phyloP scores from a whole-genome alignment of 2,113 vertebrate genomes.

The Hypanus sabinus region DNA sequence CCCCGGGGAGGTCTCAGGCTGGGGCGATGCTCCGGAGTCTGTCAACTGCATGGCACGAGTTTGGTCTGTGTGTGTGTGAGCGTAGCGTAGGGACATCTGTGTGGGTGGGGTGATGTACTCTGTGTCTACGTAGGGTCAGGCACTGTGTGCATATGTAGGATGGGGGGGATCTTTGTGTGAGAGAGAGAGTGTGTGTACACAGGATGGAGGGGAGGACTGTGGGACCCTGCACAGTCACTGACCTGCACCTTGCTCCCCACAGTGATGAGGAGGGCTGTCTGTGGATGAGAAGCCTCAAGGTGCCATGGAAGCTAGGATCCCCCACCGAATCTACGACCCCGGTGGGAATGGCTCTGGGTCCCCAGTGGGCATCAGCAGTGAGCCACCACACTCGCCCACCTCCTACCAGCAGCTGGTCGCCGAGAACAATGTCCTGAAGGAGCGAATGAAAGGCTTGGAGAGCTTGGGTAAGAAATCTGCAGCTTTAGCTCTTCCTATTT shows the following conservation, averaged over 20 bases:
- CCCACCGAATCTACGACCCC: conserved; percentile 95
- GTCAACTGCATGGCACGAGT: no score
- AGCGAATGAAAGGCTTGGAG: conserved; percentile 91
- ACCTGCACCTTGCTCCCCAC: neutral
- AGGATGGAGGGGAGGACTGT: no score
- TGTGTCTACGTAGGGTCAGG: no score
- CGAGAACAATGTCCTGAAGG: conserved; percentile 79
- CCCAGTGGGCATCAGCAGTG: conserved; percentile 20
- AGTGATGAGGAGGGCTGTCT: conserved; percentile 41
- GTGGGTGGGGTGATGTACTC: neutral
- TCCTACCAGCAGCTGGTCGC: conserved; percentile 80
- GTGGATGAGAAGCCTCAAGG: conserved; percentile 46
- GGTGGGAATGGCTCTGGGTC: conserved; percentile 54
- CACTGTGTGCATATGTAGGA: no score
- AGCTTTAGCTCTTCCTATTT: no score
- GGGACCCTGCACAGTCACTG: no score
- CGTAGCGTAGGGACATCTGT: neutral
- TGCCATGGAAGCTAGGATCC: conserved; percentile 86
- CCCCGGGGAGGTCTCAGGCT: no score
- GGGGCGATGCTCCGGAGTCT: no score
- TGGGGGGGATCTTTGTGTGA: no score
- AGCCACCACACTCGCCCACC: conserved; percentile 59
- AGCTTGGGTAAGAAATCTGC: conserved; percentile 70
- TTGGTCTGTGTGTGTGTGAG: neutral
- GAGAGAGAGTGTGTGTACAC: no score